Evolutionary conservation across 2,113 vertebrate genomes (phyloP), one percentile per base, ranked within the genome.

Genomic region (Corythoichthys haematopterus): DNA sequence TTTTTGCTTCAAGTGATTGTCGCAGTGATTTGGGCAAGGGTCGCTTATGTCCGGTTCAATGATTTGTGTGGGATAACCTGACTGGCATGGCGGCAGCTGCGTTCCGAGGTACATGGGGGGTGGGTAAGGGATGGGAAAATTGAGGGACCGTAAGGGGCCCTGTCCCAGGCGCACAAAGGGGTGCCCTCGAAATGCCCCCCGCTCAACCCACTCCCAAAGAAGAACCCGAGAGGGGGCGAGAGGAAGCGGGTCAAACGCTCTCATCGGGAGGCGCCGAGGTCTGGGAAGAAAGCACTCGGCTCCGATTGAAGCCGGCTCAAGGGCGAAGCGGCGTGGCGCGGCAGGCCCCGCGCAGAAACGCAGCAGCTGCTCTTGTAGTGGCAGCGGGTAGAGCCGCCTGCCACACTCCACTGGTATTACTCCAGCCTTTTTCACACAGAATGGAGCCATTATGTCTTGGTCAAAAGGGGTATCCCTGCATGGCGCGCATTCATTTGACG

Each of bases 401-500:
- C 88, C 85, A 84, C 84, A 87, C 87, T 89, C 83, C 80, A 86
- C 85, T 85, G 84, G 86, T 89, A 87, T 90, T 90, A 90, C 84
- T 89, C 83, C 90, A 80, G 55, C 55, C 86, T 86, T 85, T 90
- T 90, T 87, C 84, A 88, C 86, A 84, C 87, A 89, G 87, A 89
- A 90, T 88, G 86, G 78, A 88, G 83, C 88, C 83, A 90, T 91
- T 90, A 88, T 87, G 88, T 85, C 81, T 81, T 76, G 84, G 87
- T 88, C 60, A 46, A 46, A 89, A 87, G 87, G 88, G 82, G 86
- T 84, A 81, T 80, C 84, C 84, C 88, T 82, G 88, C 84, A 82
- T 84, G 85, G 79, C 80, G 73, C 78, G 78, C 88, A 87, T 91
- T 90, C 85, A 89, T 90, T 90, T 89, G 88, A 90, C 88, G 87